These are phyloP conservation scores for Alviniconcha marisindica DNA, from an alignment of 1,140 invertebrate species.

Conservation along the genomic window DNA sequence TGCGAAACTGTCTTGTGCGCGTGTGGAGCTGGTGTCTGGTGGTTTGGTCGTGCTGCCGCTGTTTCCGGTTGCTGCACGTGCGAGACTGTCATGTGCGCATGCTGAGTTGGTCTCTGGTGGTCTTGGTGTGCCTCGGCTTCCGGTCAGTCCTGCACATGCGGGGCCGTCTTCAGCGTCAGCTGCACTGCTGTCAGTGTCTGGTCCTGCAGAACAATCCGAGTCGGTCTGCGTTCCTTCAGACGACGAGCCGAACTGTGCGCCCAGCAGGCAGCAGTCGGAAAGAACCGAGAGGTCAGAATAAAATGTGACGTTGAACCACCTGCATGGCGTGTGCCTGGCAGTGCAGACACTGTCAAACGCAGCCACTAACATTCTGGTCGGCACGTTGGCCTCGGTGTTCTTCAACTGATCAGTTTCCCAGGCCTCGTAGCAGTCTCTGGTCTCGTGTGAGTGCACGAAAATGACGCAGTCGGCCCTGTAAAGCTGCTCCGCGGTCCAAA, in stretches of 20 bases:
- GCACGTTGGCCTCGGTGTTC: background rate
- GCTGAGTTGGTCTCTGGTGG: too few relatives aligned
- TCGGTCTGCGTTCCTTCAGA: background rate
- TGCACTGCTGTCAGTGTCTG: background rate
- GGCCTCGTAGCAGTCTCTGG: background rate
- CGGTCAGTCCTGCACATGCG: too few relatives aligned
- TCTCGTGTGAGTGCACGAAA: constrained; percentile 10
- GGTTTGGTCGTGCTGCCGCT: too few relatives aligned
- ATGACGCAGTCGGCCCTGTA: background rate
- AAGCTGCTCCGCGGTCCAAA: background rate
- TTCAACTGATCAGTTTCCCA: background rate
- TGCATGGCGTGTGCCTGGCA: background rate
- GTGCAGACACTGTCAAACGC: background rate
- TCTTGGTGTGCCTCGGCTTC: too few relatives aligned
- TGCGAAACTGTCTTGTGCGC: too few relatives aligned
- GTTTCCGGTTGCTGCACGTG: too few relatives aligned
- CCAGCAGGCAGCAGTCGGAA: background rate
- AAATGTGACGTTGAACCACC: constrained; percentile 10
- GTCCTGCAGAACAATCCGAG: background rate
- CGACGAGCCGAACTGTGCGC: background rate
- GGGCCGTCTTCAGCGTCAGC: background rate
- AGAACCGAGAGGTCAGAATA: background rate
- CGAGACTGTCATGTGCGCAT: too few relatives aligned
- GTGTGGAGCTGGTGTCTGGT: too few relatives aligned
- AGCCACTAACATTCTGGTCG: background rate